A percentile compares a stretch with the other conserved stretches of the same genome.
Conservation (phyloP, 23 tunicate genomes). For the Oikopleura albicans region DNA sequence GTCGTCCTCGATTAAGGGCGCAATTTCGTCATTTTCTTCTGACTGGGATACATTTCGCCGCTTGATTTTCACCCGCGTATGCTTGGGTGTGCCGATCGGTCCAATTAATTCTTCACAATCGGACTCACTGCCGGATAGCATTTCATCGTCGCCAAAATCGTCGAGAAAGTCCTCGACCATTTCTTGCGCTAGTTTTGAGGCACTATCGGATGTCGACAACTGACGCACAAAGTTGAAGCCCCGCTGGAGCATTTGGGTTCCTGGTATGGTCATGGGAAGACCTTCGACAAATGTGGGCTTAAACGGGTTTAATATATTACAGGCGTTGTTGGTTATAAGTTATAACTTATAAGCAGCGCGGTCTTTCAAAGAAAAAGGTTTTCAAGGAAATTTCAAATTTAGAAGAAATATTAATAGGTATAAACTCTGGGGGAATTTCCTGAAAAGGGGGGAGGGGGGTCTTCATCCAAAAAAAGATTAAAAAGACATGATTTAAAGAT, state of each 20-base stretch:
- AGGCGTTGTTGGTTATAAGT: too few species aligned
- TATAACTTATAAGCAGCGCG: too few species aligned
- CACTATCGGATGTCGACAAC: neutral
- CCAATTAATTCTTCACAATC: neutral
- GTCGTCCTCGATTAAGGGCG: neutral
- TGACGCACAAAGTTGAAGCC: neutral
- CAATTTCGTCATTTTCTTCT: neutral
- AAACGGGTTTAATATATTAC: too few species aligned
- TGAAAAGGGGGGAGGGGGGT: too few species aligned
- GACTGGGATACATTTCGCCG: neutral
- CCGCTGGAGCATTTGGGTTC: neutral
- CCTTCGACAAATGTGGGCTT: neutral
- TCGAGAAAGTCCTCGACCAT: neutral
- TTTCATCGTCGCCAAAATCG: neutral
- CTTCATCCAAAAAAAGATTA: too few species aligned
- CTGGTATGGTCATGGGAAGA: neutral
- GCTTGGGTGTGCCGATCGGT: slow-evolving; percentile 11
- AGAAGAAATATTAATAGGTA: too few species aligned
- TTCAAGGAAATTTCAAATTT: too few species aligned
- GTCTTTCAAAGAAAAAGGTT: too few species aligned
- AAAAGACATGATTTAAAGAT: too few species aligned
- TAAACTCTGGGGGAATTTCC: too few species aligned
- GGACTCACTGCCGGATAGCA: neutral
- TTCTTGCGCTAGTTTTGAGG: neutral
- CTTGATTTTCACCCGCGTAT: neutral